Conservation (phyloP, 2,888 invertebrate genomes). For the Bimastos eiseni region DNA sequence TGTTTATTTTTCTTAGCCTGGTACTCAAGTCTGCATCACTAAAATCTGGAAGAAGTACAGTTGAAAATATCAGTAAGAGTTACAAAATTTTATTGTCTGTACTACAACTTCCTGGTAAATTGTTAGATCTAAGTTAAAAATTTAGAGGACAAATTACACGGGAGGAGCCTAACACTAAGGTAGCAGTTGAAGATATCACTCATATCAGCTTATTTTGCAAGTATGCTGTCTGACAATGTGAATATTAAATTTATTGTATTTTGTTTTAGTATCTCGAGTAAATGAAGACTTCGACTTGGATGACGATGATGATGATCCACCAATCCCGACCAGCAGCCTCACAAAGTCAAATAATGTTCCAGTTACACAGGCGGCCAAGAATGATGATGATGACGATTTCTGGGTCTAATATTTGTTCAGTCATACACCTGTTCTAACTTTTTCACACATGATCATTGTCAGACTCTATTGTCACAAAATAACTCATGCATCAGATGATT, state of each 20-base stretch:
- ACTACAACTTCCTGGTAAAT: background rate
- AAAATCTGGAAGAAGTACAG: conserved; percentile 1
- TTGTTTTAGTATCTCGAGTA: conserved; percentile 14
- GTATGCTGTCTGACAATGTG: background rate
- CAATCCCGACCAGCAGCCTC: background rate
- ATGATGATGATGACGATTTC: conserved; percentile 22
- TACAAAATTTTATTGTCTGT: background rate
- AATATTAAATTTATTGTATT: background rate
- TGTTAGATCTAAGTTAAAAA: background rate
- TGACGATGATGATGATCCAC: background rate
- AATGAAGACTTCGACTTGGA: background rate
- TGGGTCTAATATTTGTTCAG: conserved; percentile 5
- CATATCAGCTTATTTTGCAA: background rate
- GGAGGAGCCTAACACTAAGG: background rate
- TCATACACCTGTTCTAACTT: background rate
- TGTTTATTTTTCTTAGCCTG: background rate
- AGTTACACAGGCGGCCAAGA: background rate
- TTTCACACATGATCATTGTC: background rate
- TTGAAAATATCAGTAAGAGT: conserved; percentile 19
- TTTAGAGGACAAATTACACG: background rate
- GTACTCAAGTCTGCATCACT: background rate
- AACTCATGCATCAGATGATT: background rate
- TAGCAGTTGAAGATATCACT: background rate
- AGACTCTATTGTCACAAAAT: background rate
- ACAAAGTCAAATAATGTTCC: background rate